Base-by-base conservation (phyloP, 1,140 invertebrate genomes). In the Eupristina koningsbergeri region DNA sequence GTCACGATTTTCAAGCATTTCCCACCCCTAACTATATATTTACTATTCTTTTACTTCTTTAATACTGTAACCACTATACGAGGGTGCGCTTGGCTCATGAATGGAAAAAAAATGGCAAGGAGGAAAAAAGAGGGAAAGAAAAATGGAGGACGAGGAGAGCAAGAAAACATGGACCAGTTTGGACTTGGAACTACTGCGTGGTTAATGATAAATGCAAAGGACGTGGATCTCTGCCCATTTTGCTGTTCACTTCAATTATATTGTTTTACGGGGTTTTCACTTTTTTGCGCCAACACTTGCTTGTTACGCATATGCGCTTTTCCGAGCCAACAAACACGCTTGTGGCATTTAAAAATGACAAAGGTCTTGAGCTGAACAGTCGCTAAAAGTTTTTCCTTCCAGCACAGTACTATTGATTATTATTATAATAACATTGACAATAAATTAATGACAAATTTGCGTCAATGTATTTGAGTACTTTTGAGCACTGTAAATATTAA, bases 141-240 rank as follows among this genome's bases (percentile, higher is more conserved):
- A 6, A 13, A 45, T 7, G 6, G 41, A 45, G 41, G 41, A 50
- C n/a, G 31, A 71, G 41, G 9, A 71, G 39, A 31, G 64, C 69
- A 34, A 82, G 39, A 82, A 76, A 41, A 69, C 64, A 50, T 41
- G 78, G 63, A 45, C 81, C 63, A 82, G n/a, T 82, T 64, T 76
- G 73, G 74, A 76, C 64, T 75, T 82, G 73, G 81, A 76, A 76
- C 61, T 29, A 73, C 80, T 50, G 58, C 80, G 69, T 34, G 36
- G 41, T 15, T 71, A 47, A 76, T 61, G 80, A 82, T 36, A 82
- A 82, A 36, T 9, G 34, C 36, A 22, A 19, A 31, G 71, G 74
- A 76, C 47, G 29, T 29, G 53, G 53, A 13, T 26, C 22, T 58
- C 22, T 0, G 29, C 39, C 13, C 34, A 13, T 36, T 36, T 5